phyloP scores from a whole-genome alignment of 2,113 vertebrate genomes.

The Varanus salvator region DNA sequence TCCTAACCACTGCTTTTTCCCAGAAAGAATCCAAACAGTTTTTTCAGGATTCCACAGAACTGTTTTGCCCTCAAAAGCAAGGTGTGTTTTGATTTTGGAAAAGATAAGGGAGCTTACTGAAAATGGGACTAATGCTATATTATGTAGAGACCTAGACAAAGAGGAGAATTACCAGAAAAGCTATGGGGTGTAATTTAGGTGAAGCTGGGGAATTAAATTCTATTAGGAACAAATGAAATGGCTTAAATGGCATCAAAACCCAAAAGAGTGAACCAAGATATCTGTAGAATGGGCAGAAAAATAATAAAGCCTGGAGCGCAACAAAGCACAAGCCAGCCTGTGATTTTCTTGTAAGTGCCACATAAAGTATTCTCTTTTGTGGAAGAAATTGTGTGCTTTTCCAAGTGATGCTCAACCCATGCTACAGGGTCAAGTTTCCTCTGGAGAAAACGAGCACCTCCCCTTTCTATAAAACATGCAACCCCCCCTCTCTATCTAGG shows the following conservation, averaged over 20 bases:
- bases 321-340: not conserved
- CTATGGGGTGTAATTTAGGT: not conserved
- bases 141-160: not conserved
- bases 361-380: not conserved
- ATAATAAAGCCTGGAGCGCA: not conserved
- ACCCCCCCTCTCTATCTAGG: too few relatives aligned
- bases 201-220: not conserved
- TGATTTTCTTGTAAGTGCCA: too few relatives aligned
- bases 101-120: not conserved
- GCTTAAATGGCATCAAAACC: not conserved
- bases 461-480: too few relatives aligned
- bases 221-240: not conserved
- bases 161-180: not conserved
- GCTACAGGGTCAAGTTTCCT: too few relatives aligned
- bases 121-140: not conserved
- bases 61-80: slow-evolving; percentile 1
- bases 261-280: not conserved
- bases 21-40: slow-evolving; percentile 26
- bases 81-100: rapidly evolving
- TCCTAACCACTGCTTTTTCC: not conserved
- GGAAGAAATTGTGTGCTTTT: not conserved
- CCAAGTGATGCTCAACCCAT: too few relatives aligned
- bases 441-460: too few relatives aligned
- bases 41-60: slow-evolving; percentile 37
- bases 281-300: not conserved